Evolutionary conservation across 2,113 vertebrate genomes (phyloP).

Genomic region (Gopherus evgoodei): DNA sequence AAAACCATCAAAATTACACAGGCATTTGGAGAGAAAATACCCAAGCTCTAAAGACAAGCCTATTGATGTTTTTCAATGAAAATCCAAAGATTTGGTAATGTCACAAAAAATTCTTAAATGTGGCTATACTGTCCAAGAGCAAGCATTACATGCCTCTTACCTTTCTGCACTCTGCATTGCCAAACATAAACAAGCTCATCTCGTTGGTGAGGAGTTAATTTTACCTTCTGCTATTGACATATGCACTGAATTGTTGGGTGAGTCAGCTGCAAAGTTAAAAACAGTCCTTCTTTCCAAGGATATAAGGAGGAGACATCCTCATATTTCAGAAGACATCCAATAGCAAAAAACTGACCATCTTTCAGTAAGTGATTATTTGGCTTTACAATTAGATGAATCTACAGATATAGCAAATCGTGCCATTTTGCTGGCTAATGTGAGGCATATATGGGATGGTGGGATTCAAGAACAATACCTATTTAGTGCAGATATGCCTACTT

Average conservation of each 20-base stretch:
- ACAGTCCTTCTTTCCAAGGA: not conserved
- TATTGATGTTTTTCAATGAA: not conserved
- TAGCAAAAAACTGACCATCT: not conserved
- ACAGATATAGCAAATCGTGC: not conserved
- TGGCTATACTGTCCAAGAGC: not conserved
- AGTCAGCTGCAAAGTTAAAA: not conserved
- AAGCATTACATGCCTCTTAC: not conserved
- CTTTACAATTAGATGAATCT: not conserved
- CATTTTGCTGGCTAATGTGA: not conserved
- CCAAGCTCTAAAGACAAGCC: not conserved
- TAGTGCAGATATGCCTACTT: no score
- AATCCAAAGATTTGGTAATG: not conserved
- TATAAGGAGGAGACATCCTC: not conserved
- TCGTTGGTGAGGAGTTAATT: not conserved
- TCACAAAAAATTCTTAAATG: not conserved
- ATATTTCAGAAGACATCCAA: not conserved
- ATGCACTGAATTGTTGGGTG: not conserved
- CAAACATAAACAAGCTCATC: not conserved
- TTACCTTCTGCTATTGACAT: not conserved
- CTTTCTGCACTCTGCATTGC: not conserved
- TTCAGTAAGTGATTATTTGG: not conserved
- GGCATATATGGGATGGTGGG: not conserved
- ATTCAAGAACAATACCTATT: not conserved
- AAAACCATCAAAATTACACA: no score
- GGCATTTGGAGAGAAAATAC: not conserved